Conservation (phyloP, 2,797 vertebrate genomes). For the Arnoldichthys spilopterus region DNA sequence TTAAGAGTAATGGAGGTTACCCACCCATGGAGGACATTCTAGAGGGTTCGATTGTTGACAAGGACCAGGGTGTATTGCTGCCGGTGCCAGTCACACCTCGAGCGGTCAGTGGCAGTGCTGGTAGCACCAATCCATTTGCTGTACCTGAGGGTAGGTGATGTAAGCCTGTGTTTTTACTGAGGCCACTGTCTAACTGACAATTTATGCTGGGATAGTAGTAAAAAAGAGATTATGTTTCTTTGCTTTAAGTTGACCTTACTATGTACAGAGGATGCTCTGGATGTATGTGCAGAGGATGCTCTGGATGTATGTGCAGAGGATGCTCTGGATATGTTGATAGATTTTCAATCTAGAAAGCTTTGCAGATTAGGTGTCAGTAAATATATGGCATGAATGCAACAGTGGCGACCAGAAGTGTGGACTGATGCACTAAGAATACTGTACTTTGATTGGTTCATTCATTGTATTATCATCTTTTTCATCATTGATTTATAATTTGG, state of each 20-base stretch:
- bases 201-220: constrained; percentile 9
- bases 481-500: not conserved
- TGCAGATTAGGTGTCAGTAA: not conserved
- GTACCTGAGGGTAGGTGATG: constrained; percentile 77
- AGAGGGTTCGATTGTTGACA: constrained; percentile 65
- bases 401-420: not conserved
- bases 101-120: constrained; percentile 43
- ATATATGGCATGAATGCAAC: not conserved
- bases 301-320: not conserved
- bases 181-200: not conserved
- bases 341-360: not conserved
- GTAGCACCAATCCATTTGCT: constrained; percentile 26
- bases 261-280: not conserved
- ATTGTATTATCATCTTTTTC: not conserved
- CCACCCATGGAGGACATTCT: constrained; percentile 76
- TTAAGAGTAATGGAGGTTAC: constrained; percentile 59
- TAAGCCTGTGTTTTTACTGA: not conserved
- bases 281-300: not conserved
- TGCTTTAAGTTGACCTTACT: not conserved
- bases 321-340: not conserved
- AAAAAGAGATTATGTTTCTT: not conserved
- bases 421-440: not conserved
- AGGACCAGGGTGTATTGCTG: constrained; percentile 69
- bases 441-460: not conserved
- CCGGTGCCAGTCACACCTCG: constrained; percentile 69